A percentile compares a stretch with the other conserved stretches of the same genome.
Evolutionary conservation across 2,888 invertebrate species (phyloP).

Genomic region (Cyclophora punctaria): DNA sequence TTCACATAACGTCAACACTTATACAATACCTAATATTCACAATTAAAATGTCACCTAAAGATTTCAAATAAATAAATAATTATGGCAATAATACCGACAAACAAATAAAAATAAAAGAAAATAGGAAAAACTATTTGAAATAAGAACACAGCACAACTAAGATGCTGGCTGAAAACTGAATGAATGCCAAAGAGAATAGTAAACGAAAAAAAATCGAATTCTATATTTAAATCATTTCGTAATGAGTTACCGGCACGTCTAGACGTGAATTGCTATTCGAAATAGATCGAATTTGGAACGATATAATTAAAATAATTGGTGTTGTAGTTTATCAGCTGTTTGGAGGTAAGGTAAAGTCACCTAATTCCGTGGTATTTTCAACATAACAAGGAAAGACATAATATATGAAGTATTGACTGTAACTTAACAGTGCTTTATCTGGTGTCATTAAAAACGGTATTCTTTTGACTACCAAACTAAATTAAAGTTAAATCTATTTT

Average conservation of each 20-base stretch:
- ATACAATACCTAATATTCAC: constrained; percentile 17
- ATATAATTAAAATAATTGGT: constrained; percentile 24
- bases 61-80: constrained; percentile 13
- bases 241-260: constrained; percentile 46
- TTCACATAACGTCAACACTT: constrained; percentile 22
- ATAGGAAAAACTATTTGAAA: constrained; percentile 1
- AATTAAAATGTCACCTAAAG: constrained; percentile 29
- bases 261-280: constrained; percentile 22
- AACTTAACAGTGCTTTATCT: too few relatives aligned
- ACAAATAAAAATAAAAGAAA: neutral
- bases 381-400: too few relatives aligned
- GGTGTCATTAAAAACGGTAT: too few relatives aligned
- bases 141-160: constrained; percentile 37
- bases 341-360: too few relatives aligned
- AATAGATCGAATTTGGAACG: neutral
- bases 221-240: constrained; percentile 69
- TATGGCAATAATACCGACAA: constrained; percentile 8
- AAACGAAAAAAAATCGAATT: constrained; percentile 54
- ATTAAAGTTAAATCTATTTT: too few relatives aligned
- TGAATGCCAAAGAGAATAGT: constrained; percentile 56
- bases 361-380: too few relatives aligned
- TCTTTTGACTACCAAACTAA: too few relatives aligned
- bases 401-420: too few relatives aligned
- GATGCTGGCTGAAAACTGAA: constrained; percentile 61
- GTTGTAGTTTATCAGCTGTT: constrained; percentile 59